Percentiles rank a stretch among this genome's conserved stretches.
phyloP scores from a whole-genome alignment of 1,140 invertebrate genomes.

The Drosophila busckii region DNA sequence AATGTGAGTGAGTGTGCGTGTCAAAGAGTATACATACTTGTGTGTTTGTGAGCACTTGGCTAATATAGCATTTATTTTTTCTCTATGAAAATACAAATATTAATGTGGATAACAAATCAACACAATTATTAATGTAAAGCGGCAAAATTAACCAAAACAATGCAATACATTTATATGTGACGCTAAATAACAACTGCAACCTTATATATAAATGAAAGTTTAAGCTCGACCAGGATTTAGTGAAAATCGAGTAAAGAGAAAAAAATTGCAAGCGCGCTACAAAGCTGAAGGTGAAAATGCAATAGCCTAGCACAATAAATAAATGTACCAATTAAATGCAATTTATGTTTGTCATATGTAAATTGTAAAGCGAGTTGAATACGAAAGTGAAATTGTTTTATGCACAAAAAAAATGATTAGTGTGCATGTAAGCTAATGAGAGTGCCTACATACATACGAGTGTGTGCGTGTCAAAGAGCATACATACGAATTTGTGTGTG shows the following conservation, averaged over 20 bases:
- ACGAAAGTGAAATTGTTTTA: conserved; percentile 39
- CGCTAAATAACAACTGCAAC: conserved; percentile 11
- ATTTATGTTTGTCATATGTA: conserved; percentile 2
- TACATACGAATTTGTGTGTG: conserved; percentile 5
- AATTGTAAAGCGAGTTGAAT: too few relatives aligned
- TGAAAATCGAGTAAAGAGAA: conserved; percentile 47
- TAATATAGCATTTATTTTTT: conserved; percentile 10
- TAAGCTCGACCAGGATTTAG: conserved; percentile 47
- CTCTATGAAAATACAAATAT: conserved; percentile 48
- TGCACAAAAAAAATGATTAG: conserved; percentile 45
- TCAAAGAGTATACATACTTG: conserved; percentile 7
- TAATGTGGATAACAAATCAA: conserved; percentile 39
- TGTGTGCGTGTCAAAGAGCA: conserved; percentile 11
- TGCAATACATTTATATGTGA: conserved; percentile 10
- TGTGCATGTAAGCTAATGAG: conserved; percentile 29
- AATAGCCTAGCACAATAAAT: conserved; percentile 17
- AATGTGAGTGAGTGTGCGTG: conserved; percentile 16
- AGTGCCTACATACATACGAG: too few relatives aligned
- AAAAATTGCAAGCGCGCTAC: conserved; percentile 36
- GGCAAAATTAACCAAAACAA: conserved; percentile 4
- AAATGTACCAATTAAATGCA: conserved; percentile 9
- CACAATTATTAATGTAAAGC: conserved; percentile 16
- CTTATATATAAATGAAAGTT: conserved; percentile 66
- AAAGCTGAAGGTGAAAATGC: conserved; percentile 50
- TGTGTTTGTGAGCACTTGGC: conserved; percentile 25